Percentiles rank a stretch among this genome's conserved stretches.
phyloP scores from a whole-genome alignment of 2,888 invertebrate species.

The Drosophila leonis region DNA sequence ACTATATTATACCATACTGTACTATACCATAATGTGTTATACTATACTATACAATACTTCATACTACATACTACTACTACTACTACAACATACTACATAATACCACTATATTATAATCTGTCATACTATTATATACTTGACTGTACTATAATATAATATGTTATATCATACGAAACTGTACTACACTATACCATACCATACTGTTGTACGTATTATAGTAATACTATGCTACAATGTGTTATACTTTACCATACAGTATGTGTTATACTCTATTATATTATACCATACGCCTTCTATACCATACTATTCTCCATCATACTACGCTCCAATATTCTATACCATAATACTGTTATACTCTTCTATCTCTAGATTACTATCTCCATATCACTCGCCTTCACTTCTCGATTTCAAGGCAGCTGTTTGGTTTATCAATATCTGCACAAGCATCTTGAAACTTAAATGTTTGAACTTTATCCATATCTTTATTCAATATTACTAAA shows the following conservation, averaged over 20 bases:
- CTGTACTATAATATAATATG: not conserved
- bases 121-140: not conserved
- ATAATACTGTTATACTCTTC: not conserved
- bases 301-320: not conserved
- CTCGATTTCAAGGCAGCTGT: too few species aligned
- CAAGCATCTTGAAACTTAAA: not conserved
- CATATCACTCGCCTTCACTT: not conserved
- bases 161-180: not conserved
- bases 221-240: not conserved
- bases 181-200: not conserved
- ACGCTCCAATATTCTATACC: not conserved
- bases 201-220: too few species aligned
- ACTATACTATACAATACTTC: not conserved
- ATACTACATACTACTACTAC: too few species aligned
- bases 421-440: too few species aligned
- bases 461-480: not conserved
- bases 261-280: not conserved
- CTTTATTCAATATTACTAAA: not conserved
- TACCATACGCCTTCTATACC: not conserved
- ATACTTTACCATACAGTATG: not conserved
- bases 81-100: not conserved
- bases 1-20: not conserved
- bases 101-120: not conserved
- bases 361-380: not conserved
- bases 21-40: not conserved